phyloP scores from a whole-genome alignment of 1,140 invertebrate genomes.

The Ostrea denselamellosa region DNA sequence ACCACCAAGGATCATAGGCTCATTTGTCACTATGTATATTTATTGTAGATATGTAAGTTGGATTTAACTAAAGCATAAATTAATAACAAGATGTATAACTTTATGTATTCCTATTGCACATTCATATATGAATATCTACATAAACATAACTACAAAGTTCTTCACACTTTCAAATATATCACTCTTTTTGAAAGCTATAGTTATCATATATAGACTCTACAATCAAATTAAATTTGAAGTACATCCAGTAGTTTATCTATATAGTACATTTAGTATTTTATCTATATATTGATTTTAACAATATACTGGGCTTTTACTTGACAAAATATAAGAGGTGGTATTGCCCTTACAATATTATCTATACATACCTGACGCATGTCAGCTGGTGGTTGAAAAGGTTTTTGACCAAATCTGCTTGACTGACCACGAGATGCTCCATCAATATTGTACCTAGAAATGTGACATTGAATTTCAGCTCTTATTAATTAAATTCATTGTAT shows the following conservation, averaged over 20 bases:
- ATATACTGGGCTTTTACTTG: background rate
- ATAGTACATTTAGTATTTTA: background rate
- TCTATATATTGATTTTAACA: background rate
- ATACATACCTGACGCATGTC: slow-evolving; percentile 64
- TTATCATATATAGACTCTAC: background rate
- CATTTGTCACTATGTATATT: background rate
- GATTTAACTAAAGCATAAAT: background rate
- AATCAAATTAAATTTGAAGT: background rate
- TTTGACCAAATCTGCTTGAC: slow-evolving; percentile 39
- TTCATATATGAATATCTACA: too few relatives aligned
- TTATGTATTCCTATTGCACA: background rate
- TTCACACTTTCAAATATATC: background rate
- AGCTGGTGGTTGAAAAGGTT: slow-evolving; percentile 62
- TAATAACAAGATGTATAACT: background rate
- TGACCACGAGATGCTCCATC: slow-evolving; percentile 82
- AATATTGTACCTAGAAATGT: slow-evolving; percentile 83
- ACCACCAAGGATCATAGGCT: background rate
- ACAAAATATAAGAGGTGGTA: background rate
- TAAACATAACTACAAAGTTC: background rate
- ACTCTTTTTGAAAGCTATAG: background rate
- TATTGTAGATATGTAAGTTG: background rate
- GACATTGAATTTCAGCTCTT: background rate
- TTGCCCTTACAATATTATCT: slow-evolving; percentile 1
- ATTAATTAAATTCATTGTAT: background rate
- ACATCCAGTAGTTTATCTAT: background rate